Conservation (phyloP, 1,140 invertebrate genomes). For the Metaphire vulgaris region DNA sequence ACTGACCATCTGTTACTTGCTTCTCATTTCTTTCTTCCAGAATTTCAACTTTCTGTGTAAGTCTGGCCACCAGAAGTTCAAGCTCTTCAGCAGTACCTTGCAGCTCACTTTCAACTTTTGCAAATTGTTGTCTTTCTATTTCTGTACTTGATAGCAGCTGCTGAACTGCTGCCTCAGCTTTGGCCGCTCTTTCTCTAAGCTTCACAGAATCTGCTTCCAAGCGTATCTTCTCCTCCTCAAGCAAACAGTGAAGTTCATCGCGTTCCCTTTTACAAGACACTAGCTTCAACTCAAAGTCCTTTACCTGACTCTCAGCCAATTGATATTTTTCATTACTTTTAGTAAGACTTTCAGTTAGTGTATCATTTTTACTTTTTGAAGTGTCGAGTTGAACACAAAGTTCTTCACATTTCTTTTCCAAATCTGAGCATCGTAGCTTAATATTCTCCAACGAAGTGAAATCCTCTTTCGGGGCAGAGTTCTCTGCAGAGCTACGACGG, state of each 20-base stretch:
- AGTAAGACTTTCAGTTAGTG: background rate
- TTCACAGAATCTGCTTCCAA: background rate
- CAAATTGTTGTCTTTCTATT: background rate
- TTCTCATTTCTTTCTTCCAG: background rate
- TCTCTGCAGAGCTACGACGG: background rate
- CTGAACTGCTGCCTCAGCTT: background rate
- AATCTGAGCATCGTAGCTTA: background rate
- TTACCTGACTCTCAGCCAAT: background rate
- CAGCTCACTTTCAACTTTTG: background rate
- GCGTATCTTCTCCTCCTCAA: background rate
- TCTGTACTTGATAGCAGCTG: background rate
- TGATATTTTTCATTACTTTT: background rate
- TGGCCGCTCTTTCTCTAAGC: background rate
- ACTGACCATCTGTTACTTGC: background rate
- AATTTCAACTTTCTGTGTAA: background rate
- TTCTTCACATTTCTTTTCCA: background rate
- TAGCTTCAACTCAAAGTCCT: slow-evolving; percentile 1
- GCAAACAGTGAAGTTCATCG: background rate
- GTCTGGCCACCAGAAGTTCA: background rate
- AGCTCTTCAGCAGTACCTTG: background rate
- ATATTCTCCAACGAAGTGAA: background rate
- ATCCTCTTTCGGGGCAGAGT: background rate
- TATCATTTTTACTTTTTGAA: background rate
- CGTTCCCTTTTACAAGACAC: background rate
- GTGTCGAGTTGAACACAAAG: background rate